A percentile compares a stretch with the other conserved stretches of the same genome.
Conservation (phyloP, 2,797 vertebrate genomes). For the Hoplostethus atlanticus region DNA sequence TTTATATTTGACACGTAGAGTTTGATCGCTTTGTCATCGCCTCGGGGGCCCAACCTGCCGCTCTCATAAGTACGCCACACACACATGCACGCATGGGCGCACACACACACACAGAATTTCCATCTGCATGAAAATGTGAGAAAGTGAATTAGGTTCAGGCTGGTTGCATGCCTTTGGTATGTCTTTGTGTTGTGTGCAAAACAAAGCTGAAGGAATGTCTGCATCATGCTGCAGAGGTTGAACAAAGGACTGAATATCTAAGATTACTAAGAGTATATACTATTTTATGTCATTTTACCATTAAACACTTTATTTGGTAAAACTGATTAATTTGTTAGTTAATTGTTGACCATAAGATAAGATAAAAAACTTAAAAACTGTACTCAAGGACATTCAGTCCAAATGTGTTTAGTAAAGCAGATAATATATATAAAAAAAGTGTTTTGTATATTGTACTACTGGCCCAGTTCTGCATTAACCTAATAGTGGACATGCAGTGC, state of each 20-base stretch:
- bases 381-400: too few relatives aligned
- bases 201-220: conserved; percentile 18
- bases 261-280: background rate
- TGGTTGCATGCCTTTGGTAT: conserved; percentile 50
- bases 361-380: too few relatives aligned
- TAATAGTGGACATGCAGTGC: too few relatives aligned
- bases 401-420: too few relatives aligned
- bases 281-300: background rate
- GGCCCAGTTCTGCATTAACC: too few relatives aligned
- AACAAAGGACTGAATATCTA: conserved; percentile 45
- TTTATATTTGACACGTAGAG: conserved; percentile 89
- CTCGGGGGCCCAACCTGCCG: conserved; percentile 79
- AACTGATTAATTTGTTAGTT: background rate
- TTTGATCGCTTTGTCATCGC: conserved; percentile 89
- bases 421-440: too few relatives aligned
- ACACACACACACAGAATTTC: conserved; percentile 9
- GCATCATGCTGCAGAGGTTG: conserved; percentile 35
- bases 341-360: too few relatives aligned
- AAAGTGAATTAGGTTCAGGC: conserved; percentile 46
- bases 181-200: conserved; percentile 56
- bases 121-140: conserved; percentile 64
- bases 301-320: background rate
- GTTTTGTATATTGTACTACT: too few relatives aligned
- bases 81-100: conserved; percentile 9
- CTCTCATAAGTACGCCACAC: conserved; percentile 55